A percentile compares a stretch with the other conserved stretches of the same genome.
phyloP scores from a whole-genome alignment of 2,888 invertebrate genomes.

The Hetaerina titia region DNA sequence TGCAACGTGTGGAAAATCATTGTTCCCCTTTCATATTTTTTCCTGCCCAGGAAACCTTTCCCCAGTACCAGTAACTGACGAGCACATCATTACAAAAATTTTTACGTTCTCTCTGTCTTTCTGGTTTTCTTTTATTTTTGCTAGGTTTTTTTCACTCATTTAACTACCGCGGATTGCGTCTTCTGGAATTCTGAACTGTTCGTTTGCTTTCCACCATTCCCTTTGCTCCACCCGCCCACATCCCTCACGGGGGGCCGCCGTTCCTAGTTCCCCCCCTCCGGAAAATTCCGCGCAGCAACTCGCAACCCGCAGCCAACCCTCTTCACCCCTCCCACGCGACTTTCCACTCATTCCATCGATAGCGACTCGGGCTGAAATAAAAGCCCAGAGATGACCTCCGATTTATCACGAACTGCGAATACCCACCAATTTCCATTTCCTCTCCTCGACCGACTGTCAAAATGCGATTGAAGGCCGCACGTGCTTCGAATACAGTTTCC shows the following conservation, averaged over 20 bases:
- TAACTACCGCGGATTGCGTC: too few relatives aligned
- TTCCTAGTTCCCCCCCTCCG: not conserved
- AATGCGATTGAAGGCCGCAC: conserved; percentile 43
- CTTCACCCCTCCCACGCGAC: not conserved
- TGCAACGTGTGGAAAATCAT: too few relatives aligned
- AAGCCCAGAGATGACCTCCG: conserved; percentile 44
- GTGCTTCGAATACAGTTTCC: conserved; percentile 37
- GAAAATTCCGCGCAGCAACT: not conserved
- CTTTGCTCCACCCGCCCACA: too few relatives aligned
- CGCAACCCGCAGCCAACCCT: too few relatives aligned
- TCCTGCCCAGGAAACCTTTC: too few relatives aligned
- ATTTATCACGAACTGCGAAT: conserved; percentile 50
- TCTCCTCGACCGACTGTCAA: conserved; percentile 15
- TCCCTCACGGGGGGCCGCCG: not conserved
- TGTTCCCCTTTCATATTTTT: too few relatives aligned
- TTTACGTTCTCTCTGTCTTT: too few relatives aligned
- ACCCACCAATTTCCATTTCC: conserved; percentile 41
- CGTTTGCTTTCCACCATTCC: too few relatives aligned
- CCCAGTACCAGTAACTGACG: too few relatives aligned
- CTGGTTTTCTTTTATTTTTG: not conserved
- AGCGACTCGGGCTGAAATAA: not conserved
- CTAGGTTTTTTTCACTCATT: too few relatives aligned
- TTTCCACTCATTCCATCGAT: not conserved
- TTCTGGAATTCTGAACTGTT: too few relatives aligned
- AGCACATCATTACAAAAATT: too few relatives aligned